Evolutionary conservation across 2,797 vertebrate species (phyloP), one percentile per base, ranked within the genome.

Genomic region (Coreius guichenoti): DNA sequence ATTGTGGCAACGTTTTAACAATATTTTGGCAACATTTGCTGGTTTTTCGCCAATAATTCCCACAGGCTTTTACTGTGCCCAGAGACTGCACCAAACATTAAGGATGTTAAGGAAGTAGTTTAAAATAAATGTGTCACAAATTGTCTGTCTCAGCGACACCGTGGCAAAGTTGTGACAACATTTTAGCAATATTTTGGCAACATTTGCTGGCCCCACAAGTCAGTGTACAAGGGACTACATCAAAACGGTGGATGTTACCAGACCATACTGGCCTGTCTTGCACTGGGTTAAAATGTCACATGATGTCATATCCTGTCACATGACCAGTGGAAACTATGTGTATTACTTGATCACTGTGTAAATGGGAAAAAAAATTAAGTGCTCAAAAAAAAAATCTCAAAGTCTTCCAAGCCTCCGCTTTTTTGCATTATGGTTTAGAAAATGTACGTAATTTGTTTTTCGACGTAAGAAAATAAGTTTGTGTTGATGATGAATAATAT

Each of bases 311-410:
- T 87, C 93, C 93, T 92, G 92, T 95, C 93, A 95, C 95, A 90
- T 96, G 95, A 96, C 96, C 97, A 96, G 97, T 97, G 96, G 94
- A 96, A 96, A 96, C 96, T 95, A 95, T 96, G 96, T 94, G 95
- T 93, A 95, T 87, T 95, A 95, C 95, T 93, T 93, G 95, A 94
- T 95, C 94, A 94, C 95, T 95, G 92, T 95, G 90, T 93, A 95
- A 90, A 93, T 92, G 91, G 94, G 95, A 58, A 86, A 43, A 9
- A 43, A 43, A 43, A 43, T 43, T 67, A 83, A 96, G 95, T 96
- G 94, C 93, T 94, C 96, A 95, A 96, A 96, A 61, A 36, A 68
- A 94, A 88, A 91, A 91, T 94, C 95, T 95, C 92, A 87, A 93
- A 96, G 95, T 95, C 94, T 94, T 95, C 96, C 94, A 95, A 98